Evolutionary conservation across 2,888 invertebrate genomes (phyloP), one percentile per base, ranked within the genome.

Genomic region (Heliconius charithonia): DNA sequence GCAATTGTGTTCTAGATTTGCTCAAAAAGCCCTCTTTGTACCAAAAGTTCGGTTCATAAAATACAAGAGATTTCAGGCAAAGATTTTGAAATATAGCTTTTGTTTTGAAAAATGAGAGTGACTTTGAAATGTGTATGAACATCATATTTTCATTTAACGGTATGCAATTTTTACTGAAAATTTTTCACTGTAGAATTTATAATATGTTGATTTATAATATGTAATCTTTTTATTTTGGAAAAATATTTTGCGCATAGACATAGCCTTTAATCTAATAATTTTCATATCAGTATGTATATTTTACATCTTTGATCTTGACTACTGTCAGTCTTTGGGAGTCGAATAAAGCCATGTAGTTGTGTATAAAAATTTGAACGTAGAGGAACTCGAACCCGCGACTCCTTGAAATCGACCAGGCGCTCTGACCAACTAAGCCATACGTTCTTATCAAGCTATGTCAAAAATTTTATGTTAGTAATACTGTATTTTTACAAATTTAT

Each of bases 81-180:
- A 45, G 71, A 74, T 74, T 74, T 63, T 74, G 74, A 45, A 65
- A 65, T 74, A 74, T 74, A n/a, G 12, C 74, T 63, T 65, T 74
- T 12, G 45, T 74, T 37, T 22, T 41, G 62, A 22, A 27, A 63
- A 37, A 74, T 45, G 27, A 74, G 63, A 45, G 29, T 27, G 63
- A 63, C 62, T 41, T 45, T 74, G 45, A 74, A 41, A 74, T 74
- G 65, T 65, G 27, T 74, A 74, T 65, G 45, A 65, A 45, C 65
- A 45, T 41, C 29, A n/a, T 72, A 74, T 22, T 65, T 74, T 65
- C 12, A 45, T n/a, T 41, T 27, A 25, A 74, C 41, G 65, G n/a
- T 37, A 4, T 4, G n/a, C 59, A 62, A 37, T n/a, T 16, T 62
- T 73, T 51, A 62, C 45, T 32, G 7, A 72, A 16, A 72, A 32